A percentile compares a stretch with the other conserved stretches of the same genome.
phyloP scores from a whole-genome alignment of 2,797 vertebrate species.

The Phataginus tricuspis region DNA sequence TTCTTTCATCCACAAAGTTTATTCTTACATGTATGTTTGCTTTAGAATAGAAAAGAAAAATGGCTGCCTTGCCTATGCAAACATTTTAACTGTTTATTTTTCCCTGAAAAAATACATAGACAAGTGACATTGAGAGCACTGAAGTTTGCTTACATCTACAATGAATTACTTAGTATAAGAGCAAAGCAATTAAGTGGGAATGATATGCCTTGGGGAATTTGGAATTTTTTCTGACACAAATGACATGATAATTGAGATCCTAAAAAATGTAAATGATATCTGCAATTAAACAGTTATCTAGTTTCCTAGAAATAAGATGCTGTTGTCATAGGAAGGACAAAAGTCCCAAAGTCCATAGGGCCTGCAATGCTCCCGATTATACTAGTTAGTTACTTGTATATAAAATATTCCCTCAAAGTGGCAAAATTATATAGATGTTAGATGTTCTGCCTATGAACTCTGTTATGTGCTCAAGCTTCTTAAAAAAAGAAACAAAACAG shows the following conservation, averaged over 20 bases:
- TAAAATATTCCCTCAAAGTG: conserved; percentile 22
- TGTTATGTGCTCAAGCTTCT: neutral
- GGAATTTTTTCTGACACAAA: neutral
- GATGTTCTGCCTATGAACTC: neutral
- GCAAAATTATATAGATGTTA: neutral
- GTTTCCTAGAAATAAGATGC: conserved; percentile 28
- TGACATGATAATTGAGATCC: neutral
- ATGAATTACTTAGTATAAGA: neutral
- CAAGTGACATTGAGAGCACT: neutral
- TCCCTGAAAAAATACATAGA: neutral
- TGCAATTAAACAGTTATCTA: neutral
- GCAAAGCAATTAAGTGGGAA: neutral
- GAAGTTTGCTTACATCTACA: neutral
- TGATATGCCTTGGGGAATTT: neutral
- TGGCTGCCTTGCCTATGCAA: neutral
- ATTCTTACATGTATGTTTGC: neutral
- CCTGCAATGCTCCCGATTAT: neutral
- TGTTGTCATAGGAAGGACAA: neutral
- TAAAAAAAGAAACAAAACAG: conserved; percentile 4
- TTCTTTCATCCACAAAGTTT: neutral
- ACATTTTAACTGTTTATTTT: conserved; percentile 2
- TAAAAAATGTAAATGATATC: conserved; percentile 11
- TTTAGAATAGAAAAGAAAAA: conserved; percentile 44
- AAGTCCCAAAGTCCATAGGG: neutral
- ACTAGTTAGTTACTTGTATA: neutral